Evolutionary conservation across 2,113 vertebrate species (phyloP).

Genomic region (Tragelaphus strepsiceros): DNA sequence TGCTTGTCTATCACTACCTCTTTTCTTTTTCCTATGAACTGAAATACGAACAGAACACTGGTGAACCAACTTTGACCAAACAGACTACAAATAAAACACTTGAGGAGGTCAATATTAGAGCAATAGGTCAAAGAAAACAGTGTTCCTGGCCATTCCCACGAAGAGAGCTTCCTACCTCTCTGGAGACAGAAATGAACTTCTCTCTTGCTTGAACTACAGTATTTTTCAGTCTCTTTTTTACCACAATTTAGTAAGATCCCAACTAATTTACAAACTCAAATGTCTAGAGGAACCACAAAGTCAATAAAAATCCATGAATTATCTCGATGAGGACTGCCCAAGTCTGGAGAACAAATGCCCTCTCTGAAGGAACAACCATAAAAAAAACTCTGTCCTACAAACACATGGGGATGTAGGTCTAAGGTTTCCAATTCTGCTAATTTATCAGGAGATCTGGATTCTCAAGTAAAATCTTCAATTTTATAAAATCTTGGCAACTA

Average conservation of each 20-base stretch:
- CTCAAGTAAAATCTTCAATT: not conserved
- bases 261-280: not conserved
- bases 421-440: not conserved
- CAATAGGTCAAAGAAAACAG: not conserved
- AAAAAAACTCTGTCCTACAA: accelerated
- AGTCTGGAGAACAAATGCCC: not conserved
- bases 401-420: not conserved
- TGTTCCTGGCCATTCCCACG: not conserved
- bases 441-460: not conserved
- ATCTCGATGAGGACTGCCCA: not conserved
- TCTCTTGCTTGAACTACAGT: not conserved
- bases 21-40: not conserved
- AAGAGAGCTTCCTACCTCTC: not conserved
- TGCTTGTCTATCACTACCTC: not conserved
- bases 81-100: not conserved
- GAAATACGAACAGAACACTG: not conserved
- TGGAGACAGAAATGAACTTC: not conserved
- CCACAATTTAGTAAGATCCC: not conserved
- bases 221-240: not conserved
- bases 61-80: not conserved
- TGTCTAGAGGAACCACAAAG: not conserved
- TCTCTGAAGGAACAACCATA: not conserved
- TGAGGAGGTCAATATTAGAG: not conserved
- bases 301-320: not conserved
- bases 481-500: not conserved